Evolutionary conservation across 92 coral and sea anemone genomes (phyloP), one percentile per base, ranked within the genome.

Genomic region (Palythoa caribaeorum): DNA sequence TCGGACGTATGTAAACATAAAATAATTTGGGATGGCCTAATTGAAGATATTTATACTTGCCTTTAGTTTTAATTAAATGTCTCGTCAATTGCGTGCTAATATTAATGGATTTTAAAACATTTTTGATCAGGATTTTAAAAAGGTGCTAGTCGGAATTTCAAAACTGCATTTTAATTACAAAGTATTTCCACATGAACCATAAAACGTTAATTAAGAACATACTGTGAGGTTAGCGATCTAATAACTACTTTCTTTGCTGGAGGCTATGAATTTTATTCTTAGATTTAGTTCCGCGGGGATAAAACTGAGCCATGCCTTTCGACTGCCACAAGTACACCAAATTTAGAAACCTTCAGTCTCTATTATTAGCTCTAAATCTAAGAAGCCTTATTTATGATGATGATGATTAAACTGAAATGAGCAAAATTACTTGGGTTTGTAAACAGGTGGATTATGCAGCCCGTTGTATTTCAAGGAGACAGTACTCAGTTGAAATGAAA

Each of bases 91-190:
- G 75, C 75, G 75, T 70, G 75, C 47, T 37, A 70, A 11, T 35
- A 70, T 70, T 70, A 70, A 70, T 5, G 75, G 75, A 70, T 70
- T 70, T 70, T 70, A 1, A 70, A 36, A 70, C 17, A 70, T 70
- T 70, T 38, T 70, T 36, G 44, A 35, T 28, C 14, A 15, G 28
- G 6, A 9, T 35, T 70, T 35, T 9, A 15, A 1, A 10, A 70
- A 11, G 75, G 47, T 47, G 47, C 75, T 12, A 36, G 17, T 12
- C 75, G 75, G 75, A 35, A 70, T 70, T 15, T 70, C 36, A 68
- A 35, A 68, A 68, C 73, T 68, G 16, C 39, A 68, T 12, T 20
- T 68, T 68, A 68, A 68, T 68, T 68, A 68, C 14, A 2, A 59
- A 59, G 17, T 59, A 10, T 59, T 59, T 59, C 65, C 65, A 59